phyloP scores from a whole-genome alignment of 2,113 vertebrate species.

The Aphyosemion australe region DNA sequence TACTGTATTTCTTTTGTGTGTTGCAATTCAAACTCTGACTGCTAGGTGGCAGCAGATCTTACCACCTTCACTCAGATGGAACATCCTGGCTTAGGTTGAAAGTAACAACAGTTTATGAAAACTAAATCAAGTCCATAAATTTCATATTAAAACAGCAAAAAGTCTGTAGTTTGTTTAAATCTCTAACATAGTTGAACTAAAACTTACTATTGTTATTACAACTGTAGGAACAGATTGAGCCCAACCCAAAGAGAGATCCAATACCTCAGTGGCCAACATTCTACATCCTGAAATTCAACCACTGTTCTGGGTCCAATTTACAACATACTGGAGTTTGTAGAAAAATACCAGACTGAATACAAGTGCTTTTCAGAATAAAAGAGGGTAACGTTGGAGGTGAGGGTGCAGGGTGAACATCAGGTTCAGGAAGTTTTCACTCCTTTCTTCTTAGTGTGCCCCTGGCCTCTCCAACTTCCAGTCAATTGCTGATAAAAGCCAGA shows the following conservation, averaged over 20 bases:
- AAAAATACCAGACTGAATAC: constrained; percentile 13
- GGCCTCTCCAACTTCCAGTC: constrained; percentile 69
- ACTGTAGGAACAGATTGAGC: not conserved
- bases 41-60: no score
- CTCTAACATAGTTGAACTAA: not conserved
- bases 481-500: constrained; percentile 80
- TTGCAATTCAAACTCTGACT: no score
- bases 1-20: no score
- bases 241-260: not conserved
- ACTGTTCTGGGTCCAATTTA: not conserved
- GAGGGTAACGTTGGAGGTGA: not conserved
- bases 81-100: no score
- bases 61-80: no score
- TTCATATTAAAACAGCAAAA: not conserved
- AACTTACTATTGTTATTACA: no score
- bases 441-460: constrained; percentile 64
- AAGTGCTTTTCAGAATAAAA: constrained; percentile 26
- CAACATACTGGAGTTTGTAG: constrained; percentile 2
- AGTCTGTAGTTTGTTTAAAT: not conserved
- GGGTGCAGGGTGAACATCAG: constrained; percentile 7
- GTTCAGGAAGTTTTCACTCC: constrained; percentile 80
- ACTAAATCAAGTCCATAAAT: not conserved
- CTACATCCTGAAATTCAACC: not conserved
- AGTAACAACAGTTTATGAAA: no score
- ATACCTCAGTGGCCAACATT: not conserved